Evolutionary conservation across 2,113 vertebrate species (phyloP).

Genomic region (Chrysochloris asiatica): DNA sequence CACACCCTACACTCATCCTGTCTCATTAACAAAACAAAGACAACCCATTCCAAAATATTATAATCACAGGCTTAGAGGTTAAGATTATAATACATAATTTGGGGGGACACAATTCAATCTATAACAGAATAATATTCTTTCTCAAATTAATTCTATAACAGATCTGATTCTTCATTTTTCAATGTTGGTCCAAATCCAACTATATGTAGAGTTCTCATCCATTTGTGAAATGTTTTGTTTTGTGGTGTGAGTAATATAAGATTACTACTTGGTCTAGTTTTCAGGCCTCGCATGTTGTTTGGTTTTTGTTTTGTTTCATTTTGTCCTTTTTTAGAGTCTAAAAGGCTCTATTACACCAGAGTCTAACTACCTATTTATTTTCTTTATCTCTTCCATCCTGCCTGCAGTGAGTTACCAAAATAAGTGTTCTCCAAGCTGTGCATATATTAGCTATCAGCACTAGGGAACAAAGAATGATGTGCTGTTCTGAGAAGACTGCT

Average conservation of each 20-base stretch:
- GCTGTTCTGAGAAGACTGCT: constrained; percentile 25
- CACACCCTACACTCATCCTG: not conserved
- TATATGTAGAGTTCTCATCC: not conserved
- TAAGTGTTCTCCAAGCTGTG: constrained; percentile 32
- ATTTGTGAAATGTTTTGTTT: constrained; percentile 34
- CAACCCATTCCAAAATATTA: not conserved
- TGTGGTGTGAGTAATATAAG: not conserved
- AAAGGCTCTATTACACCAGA: constrained; percentile 23
- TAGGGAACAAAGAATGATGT: constrained; percentile 56
- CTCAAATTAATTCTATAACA: constrained; percentile 19
- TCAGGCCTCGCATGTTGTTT: constrained; percentile 23
- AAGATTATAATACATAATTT: not conserved
- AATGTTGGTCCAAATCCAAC: not conserved
- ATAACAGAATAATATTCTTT: not conserved
- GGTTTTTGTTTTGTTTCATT: constrained; percentile 36
- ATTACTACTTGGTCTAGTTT: constrained; percentile 9
- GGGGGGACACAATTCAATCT: not conserved
- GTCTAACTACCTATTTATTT: constrained; percentile 50
- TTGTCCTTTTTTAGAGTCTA: constrained; percentile 35
- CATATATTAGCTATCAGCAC: constrained; percentile 23
- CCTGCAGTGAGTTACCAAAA: constrained; percentile 58
- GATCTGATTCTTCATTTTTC: not conserved
- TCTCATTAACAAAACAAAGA: not conserved
- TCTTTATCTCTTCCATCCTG: constrained; percentile 46
- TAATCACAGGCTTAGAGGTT: not conserved